Conservation (phyloP, 2,888 invertebrate genomes). For the Heliconius sara region DNA sequence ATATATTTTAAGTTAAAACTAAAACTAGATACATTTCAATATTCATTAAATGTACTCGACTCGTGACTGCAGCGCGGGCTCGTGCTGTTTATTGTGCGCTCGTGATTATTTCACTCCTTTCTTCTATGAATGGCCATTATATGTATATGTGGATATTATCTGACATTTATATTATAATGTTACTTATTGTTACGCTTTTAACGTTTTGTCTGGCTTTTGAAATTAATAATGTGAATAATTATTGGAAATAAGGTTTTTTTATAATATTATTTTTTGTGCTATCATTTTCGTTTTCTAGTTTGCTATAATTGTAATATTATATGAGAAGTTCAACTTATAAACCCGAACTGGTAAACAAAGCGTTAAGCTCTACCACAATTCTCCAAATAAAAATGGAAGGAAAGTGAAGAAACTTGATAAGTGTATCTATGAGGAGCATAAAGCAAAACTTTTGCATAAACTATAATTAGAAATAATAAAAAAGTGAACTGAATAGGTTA, state of each 20-base stretch:
- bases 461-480: too few species aligned
- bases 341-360: too few species aligned
- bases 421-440: too few species aligned
- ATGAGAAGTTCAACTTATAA: too few species aligned
- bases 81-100: slow-evolving; percentile 33
- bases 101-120: slow-evolving; percentile 30
- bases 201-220: not conserved
- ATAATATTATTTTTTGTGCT: too few species aligned
- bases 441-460: too few species aligned
- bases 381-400: too few species aligned
- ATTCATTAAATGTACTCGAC: slow-evolving; percentile 27
- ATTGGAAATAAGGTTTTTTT: not conserved
- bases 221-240: not conserved
- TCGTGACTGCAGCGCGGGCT: slow-evolving; percentile 27
- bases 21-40: slow-evolving; percentile 19
- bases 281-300: too few species aligned
- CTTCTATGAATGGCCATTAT: slow-evolving; percentile 17
- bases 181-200: slow-evolving; percentile 1
- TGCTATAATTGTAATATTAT: too few species aligned
- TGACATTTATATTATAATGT: slow-evolving; percentile 5
- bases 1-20: not conserved
- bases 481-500: too few species aligned
- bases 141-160: slow-evolving; percentile 8
- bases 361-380: too few species aligned
- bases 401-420: too few species aligned